Evolutionary conservation across 2,888 invertebrate genomes (phyloP), one percentile per base, ranked within the genome.

Genomic region (Temnothorax unifasciatus): DNA sequence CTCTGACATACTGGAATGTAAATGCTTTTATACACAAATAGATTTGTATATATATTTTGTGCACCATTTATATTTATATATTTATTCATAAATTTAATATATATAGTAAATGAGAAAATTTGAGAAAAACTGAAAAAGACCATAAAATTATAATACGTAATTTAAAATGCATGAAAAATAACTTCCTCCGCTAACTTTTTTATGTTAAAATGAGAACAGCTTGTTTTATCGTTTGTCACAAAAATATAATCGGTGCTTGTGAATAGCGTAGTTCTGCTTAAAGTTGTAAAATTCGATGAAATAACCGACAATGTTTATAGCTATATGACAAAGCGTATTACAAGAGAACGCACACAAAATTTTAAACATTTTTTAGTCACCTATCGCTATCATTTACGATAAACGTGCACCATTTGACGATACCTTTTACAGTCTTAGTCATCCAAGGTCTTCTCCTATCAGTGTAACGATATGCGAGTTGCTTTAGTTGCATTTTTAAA

Each of bases 391-490:
- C 21, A 57, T 79, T 79, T 69, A 47, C 4, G 38, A 79, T 79
- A 68, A 68, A 68, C 11, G 29, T 38, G 11, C 44, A 69, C 18
- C 54, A 13, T 47, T 41, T 8, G 15, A 15, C 29, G 6, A 54
- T 66, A 13, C 11, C n/a, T 52, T 15, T 38, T 29, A 29, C 29
- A 3, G 8, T 2, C 44, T 79, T 69, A 68, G 63, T 63, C 64
- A 71, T 18, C 61, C 87, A 88, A 89, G 85, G 84, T 15, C 64
- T 34, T 25, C 21, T 64, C 38, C 82, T 88, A 86, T 89, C 88
- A 9, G 25, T n/a, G 6, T n/a, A 34, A 41, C 64, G 85, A 86
- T 87, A 86, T 84, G 50, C 6, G 5, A 44, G 41, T 47, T n/a
- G 59, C 18, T 34, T 3, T 41, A 57, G 47, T 34, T 34, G n/a